Conservation (phyloP, 1,140 invertebrate species). For the Agrypnia vestita region DNA sequence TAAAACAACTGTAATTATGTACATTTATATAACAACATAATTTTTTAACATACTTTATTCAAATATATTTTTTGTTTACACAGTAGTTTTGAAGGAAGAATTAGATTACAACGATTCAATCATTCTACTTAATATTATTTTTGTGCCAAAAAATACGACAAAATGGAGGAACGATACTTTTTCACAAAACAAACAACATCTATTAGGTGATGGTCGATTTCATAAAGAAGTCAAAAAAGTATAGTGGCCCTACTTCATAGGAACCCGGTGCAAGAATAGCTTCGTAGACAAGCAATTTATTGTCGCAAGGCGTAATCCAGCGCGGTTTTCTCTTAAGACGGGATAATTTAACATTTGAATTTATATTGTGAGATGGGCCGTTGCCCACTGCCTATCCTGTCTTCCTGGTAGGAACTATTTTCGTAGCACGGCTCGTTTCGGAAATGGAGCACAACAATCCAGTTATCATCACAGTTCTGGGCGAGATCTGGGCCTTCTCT, state of each 20-base stretch:
- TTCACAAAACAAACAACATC: neutral
- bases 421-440: slow-evolving; percentile 8
- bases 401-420: slow-evolving; percentile 32
- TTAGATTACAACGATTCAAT: too few relatives aligned
- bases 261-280: slow-evolving; percentile 2
- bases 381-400: slow-evolving; percentile 7
- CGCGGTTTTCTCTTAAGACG: neutral
- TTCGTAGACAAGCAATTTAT: neutral
- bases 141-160: too few relatives aligned
- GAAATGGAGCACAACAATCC: slow-evolving; percentile 29
- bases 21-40: too few relatives aligned
- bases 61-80: too few relatives aligned
- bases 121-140: too few relatives aligned
- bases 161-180: too few relatives aligned
- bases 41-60: too few relatives aligned
- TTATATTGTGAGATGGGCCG: neutral
- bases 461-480: neutral
- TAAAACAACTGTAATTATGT: too few relatives aligned
- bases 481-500: neutral
- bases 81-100: too few relatives aligned
- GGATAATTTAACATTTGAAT: slow-evolving; percentile 4
- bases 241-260: neutral
- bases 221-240: neutral
- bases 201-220: slow-evolving; percentile 23
- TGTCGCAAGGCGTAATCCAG: slow-evolving; percentile 4